Base-by-base conservation (phyloP, 2,797 vertebrate species). In the Cichlasoma orientale region DNA sequence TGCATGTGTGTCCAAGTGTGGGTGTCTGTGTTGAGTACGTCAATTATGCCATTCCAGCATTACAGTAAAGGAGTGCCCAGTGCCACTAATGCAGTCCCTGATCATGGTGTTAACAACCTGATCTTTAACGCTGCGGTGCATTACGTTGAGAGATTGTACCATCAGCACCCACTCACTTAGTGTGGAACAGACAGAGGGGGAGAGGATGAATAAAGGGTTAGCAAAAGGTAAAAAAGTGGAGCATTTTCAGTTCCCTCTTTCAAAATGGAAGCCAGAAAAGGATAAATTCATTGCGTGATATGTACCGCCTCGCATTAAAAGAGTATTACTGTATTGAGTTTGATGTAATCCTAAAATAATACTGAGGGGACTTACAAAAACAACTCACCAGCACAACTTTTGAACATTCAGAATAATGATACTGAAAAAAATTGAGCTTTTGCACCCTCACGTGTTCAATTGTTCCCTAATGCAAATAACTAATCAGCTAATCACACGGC, bases 31-130 rank as follows among this genome's bases (percentile, higher is more conserved):
- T 86, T 88, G 83, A 86, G 82, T 79, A 88, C 89, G 87, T 93
- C 89, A 92, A 93, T 93, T 92, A 91, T 92, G 89, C 83, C 80
- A 75, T 91, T 86, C 82, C 87, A 86, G 82, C 84, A 82, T 83
- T 90, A 79, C 84, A 92, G 90, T 90, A 78, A 90, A 91, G 87
- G 78, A 91, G 91, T 77, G 77, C 86, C 82, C 86, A 66, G 82
- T 88, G 88, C 81, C 86, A 87, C 93, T 95, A 93, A 95, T 95
- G 94, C 89, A 94, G 88, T 92, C 88, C 88, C 86, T 82, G 90
- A 94, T 93, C 89, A 86, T 74, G 19, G 85, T 91, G 92, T 94
- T 93, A 93, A 94, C 93, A 92, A 86, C 80, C 89, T 88, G 91
- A 92, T 91, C 90, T 94, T 93, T 90, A 92, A 90, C 75, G 84